Conservation (phyloP, 2,888 invertebrate species). For the Cacoxenus indagator region DNA sequence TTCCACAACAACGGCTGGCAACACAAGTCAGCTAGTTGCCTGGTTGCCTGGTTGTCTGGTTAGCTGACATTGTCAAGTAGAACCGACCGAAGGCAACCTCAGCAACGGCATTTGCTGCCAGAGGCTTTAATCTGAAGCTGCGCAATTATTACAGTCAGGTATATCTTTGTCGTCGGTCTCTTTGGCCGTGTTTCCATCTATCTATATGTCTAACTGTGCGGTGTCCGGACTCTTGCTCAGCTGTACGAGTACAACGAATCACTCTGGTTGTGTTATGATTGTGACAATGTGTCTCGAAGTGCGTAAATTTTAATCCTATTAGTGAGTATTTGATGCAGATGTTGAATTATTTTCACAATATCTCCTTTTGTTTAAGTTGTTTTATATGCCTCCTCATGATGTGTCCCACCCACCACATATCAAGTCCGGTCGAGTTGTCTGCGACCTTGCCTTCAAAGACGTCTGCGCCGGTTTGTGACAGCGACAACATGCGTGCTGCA, state of each 20-base stretch:
- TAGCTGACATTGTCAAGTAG: too few species aligned
- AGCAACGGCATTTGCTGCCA: too few species aligned
- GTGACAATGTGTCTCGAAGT: not conserved
- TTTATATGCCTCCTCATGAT: not conserved
- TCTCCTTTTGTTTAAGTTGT: not conserved
- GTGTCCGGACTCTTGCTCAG: too few species aligned
- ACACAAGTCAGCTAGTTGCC: not conserved
- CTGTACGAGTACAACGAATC: not conserved
- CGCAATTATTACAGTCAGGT: too few species aligned
- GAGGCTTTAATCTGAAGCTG: too few species aligned
- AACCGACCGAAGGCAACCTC: too few species aligned
- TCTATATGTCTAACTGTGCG: too few species aligned
- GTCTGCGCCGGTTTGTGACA: too few species aligned
- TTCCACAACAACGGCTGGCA: conserved; percentile 1
- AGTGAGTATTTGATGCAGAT: conserved; percentile 3
- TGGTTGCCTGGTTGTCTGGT: too few species aligned
- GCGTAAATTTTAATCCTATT: conserved; percentile 17
- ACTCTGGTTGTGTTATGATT: not conserved
- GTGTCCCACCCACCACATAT: not conserved
- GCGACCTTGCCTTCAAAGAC: not conserved
- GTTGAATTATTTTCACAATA: conserved; percentile 4
- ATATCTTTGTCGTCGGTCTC: too few species aligned
- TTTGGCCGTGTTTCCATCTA: too few species aligned
- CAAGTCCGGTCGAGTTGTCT: not conserved
- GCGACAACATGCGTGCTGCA: too few species aligned